A percentile compares a stretch with the other conserved stretches of the same genome.
Evolutionary conservation across 2,113 vertebrate species (phyloP).

Genomic region (Galbula dea): DNA sequence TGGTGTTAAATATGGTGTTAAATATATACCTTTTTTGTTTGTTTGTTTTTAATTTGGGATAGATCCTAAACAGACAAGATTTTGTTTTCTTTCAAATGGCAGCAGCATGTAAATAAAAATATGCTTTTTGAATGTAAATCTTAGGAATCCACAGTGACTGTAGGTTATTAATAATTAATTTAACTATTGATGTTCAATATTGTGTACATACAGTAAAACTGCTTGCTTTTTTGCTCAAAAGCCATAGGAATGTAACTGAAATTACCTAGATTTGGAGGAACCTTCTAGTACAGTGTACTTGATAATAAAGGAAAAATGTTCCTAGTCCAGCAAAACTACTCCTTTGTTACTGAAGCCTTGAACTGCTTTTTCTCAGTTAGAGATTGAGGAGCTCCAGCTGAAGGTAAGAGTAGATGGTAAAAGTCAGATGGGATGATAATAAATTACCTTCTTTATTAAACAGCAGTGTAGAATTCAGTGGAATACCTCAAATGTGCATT

Average conservation of each 20-base stretch:
- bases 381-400: neutral
- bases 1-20: neutral
- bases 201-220: constrained; percentile 21
- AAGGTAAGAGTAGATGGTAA: neutral
- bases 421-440: neutral
- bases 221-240: constrained; percentile 1
- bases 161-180: constrained; percentile 72
- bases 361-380: neutral
- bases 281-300: neutral
- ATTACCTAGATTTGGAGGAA: neutral
- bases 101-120: constrained; percentile 69
- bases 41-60: constrained; percentile 34
- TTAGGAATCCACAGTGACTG: constrained; percentile 58
- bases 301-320: neutral
- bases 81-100: constrained; percentile 30
- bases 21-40: neutral
- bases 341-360: neutral
- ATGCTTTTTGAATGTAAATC: constrained; percentile 66
- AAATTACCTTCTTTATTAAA: neutral
- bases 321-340: neutral
- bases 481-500: neutral
- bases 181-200: constrained; percentile 17
- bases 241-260: constrained; percentile 33
- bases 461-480: neutral
- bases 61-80: constrained; percentile 16